Percentiles rank a stretch among this genome's conserved stretches.
Evolutionary conservation across 1,140 invertebrate species (phyloP).

Genomic region (Leptopilina boulardi): DNA sequence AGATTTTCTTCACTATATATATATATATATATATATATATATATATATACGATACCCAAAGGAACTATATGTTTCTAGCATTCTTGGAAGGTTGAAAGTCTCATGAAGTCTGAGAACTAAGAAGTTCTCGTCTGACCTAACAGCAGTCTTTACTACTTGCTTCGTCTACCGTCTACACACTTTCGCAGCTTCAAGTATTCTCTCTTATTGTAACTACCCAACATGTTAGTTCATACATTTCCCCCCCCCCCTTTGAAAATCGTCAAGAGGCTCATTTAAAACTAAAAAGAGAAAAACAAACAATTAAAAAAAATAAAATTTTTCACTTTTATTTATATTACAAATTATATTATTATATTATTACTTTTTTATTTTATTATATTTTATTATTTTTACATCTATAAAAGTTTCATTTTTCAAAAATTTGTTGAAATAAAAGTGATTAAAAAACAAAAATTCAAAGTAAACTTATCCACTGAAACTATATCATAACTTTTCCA

Average conservation of each 20-base stretch:
- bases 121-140: constrained; percentile 11
- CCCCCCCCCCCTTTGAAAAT: too few relatives aligned
- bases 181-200: background rate
- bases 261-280: background rate
- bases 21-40: too few relatives aligned
- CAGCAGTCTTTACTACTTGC: constrained; percentile 19
- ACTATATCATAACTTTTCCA: background rate
- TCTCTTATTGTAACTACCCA: background rate
- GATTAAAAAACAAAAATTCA: constrained; percentile 11
- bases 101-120: constrained; percentile 10
- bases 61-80: constrained; percentile 7
- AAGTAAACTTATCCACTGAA: background rate
- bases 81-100: constrained; percentile 13
- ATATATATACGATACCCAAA: background rate
- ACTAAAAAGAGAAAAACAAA: too few relatives aligned
- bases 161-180: background rate
- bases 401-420: too few relatives aligned
- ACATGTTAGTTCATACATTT: background rate
- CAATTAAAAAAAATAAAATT: background rate
- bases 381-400: too few relatives aligned
- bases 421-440: background rate
- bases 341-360: too few relatives aligned
- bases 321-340: background rate
- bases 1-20: background rate
- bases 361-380: too few relatives aligned